A percentile compares a stretch with the other conserved stretches of the same genome.
These are phyloP conservation scores for Cliona cf. orientalis DNA, from an alignment of 37 sponge, comb jelly and placozoan species.

Conservation along the genomic window DNA sequence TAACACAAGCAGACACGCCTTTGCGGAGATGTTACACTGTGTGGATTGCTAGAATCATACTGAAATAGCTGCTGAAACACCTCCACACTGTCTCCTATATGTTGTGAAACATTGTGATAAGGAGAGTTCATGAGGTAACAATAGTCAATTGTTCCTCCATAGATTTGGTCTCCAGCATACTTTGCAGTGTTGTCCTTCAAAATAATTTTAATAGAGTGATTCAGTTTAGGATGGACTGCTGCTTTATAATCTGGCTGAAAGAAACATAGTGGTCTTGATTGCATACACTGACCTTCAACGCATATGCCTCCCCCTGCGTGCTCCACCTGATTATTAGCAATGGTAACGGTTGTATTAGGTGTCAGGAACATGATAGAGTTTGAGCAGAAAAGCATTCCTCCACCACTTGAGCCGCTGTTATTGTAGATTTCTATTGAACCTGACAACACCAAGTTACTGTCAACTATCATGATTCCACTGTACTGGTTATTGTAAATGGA, in stretches of 20 bases:
- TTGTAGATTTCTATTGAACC: neutral
- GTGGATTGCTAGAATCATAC: neutral
- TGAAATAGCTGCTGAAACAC: neutral
- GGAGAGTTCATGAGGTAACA: neutral
- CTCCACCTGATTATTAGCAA: slow-evolving; percentile 14
- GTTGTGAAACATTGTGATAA: neutral
- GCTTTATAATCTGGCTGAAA: slow-evolving; percentile 10
- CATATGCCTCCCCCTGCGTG: slow-evolving; percentile 40
- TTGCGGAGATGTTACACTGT: slow-evolving; percentile 6
- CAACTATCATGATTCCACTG: slow-evolving; percentile 1
- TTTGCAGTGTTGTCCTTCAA: neutral
- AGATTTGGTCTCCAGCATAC: neutral
- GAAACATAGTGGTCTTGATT: slow-evolving; percentile 31
- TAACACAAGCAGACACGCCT: slow-evolving; percentile 16
- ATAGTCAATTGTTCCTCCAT: slow-evolving; percentile 19
- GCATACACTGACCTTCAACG: slow-evolving; percentile 8
- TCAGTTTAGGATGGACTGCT: neutral
- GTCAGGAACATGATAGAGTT: slow-evolving; percentile 10
- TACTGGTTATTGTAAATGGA: neutral
- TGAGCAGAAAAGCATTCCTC: slow-evolving; percentile 32
- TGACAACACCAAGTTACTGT: neutral
- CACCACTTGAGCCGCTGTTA: slow-evolving; percentile 29
- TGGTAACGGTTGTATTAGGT: neutral
- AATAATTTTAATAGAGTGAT: neutral
- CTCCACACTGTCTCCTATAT: neutral